Base-by-base conservation (phyloP, 2,113 vertebrate species). In the Otocyon megalotis region DNA sequence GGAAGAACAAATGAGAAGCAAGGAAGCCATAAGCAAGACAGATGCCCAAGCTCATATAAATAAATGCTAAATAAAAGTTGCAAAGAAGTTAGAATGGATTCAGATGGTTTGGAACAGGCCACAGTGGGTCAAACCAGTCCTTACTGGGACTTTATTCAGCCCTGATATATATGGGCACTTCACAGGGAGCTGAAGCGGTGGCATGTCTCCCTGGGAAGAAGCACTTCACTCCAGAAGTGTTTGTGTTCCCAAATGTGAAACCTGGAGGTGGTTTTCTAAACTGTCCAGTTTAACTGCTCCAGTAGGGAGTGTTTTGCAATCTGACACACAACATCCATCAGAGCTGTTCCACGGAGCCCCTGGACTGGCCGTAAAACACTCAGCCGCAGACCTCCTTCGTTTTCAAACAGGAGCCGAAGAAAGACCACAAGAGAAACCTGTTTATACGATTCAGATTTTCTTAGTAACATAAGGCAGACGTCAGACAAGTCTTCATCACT, bases 301-400 rank as follows among this genome's bases (percentile, higher is more conserved):
- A 9, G 79, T 72, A 60, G 1, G 69, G 43, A 6, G 19, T 67
- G 43, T 94, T 94, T 50, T 96, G 88, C 84, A 71, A 79, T 79
- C 63, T 90, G 97, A 97, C 89, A 88, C 89, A 83, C n/a, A n/a
- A n/a, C 84, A 95, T 93, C 84, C 84, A 67, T 96, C 95, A 96
- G 19, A 54, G 85, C 37, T 37, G 72, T 54, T 88, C 80, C 7
- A 26, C 6, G 22, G 88, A 93, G 72, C 74, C 54, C n/a, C 83
- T 62, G 63, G 37, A 53, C 50, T 28, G 83, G 54, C 72, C 0
- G 1, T 96, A 84, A 91, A 92, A 92, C 95, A 85, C 58, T 92
- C 72, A 93, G 87, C 48, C 72, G 50, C 74, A 97, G 87, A 81
- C 88, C 82, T 69, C 93, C 58, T 86, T 95, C 43, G n/a, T 96